phyloP scores from a whole-genome alignment of 53 echinoderm and acorn worm species.

The Arbacia lixula region DNA sequence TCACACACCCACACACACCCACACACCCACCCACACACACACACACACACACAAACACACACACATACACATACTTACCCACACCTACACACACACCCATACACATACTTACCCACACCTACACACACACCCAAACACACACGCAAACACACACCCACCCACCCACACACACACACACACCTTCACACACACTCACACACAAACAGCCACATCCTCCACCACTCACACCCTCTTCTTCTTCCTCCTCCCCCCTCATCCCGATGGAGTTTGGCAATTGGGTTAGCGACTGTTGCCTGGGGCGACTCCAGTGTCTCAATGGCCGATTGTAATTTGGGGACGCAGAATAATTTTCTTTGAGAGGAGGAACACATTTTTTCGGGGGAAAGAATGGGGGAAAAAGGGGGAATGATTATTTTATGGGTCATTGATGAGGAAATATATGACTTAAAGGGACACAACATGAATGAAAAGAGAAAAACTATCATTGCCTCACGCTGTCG shows the following conservation, averaged over 20 bases:
- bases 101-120: too few relatives aligned
- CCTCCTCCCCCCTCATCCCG: not conserved
- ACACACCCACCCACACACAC: too few relatives aligned
- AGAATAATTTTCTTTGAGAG: conserved; percentile 15
- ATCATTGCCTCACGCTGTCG: too few relatives aligned
- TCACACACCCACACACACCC: too few relatives aligned
- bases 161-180: too few relatives aligned
- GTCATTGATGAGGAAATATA: not conserved
- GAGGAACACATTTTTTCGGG: conserved; percentile 4
- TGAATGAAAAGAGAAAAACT: too few relatives aligned
- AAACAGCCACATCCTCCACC: not conserved
- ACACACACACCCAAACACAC: too few relatives aligned
- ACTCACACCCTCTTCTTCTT: not conserved
- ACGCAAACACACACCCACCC: too few relatives aligned
- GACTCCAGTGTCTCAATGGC: not conserved
- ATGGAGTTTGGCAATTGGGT: conserved; percentile 24
- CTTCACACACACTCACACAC: not conserved
- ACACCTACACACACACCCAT: too few relatives aligned
- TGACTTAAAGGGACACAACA: conserved; percentile 1
- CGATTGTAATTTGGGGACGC: conserved; percentile 5
- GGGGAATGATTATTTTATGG: not conserved
- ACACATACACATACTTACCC: too few relatives aligned
- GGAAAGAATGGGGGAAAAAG: too few relatives aligned
- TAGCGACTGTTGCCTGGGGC: conserved; percentile 30
- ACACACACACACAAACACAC: too few relatives aligned